Evolutionary conservation across 2,888 invertebrate genomes (phyloP).

Genomic region (Luperina nickerlii): DNA sequence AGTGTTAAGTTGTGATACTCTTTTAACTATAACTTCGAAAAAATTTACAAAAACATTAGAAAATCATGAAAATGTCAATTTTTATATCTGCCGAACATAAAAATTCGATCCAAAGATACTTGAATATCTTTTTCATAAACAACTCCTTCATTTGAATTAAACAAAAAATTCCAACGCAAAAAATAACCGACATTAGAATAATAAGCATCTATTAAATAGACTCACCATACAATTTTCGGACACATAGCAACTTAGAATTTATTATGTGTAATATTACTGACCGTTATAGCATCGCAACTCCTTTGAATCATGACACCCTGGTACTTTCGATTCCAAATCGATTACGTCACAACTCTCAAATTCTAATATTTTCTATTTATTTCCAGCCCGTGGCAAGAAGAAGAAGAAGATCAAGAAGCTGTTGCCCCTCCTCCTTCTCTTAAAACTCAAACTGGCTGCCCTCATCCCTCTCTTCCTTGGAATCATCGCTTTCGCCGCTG

Average conservation of each 20-base stretch:
- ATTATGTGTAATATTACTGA: constrained; percentile 23
- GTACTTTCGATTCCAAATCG: constrained; percentile 17
- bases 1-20: neutral
- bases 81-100: neutral
- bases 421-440: constrained; percentile 93
- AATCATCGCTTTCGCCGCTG: constrained; percentile 93
- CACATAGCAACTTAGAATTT: constrained; percentile 19
- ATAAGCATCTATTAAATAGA: constrained; percentile 45
- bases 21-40: too few species aligned
- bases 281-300: constrained; percentile 1
- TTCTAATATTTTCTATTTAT: constrained; percentile 35
- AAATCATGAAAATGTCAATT: neutral
- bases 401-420: constrained; percentile 95
- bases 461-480: constrained; percentile 94
- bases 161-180: constrained; percentile 40
- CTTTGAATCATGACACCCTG: neutral
- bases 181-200: constrained; percentile 34
- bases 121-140: constrained; percentile 57
- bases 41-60: neutral
- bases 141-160: constrained; percentile 34
- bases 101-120: neutral
- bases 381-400: constrained; percentile 94
- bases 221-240: constrained; percentile 31
- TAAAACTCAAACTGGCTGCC: constrained; percentile 94
- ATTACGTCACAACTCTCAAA: neutral